phyloP scores from a whole-genome alignment of 2,888 invertebrate genomes.

The Drosophila diplacantha region DNA sequence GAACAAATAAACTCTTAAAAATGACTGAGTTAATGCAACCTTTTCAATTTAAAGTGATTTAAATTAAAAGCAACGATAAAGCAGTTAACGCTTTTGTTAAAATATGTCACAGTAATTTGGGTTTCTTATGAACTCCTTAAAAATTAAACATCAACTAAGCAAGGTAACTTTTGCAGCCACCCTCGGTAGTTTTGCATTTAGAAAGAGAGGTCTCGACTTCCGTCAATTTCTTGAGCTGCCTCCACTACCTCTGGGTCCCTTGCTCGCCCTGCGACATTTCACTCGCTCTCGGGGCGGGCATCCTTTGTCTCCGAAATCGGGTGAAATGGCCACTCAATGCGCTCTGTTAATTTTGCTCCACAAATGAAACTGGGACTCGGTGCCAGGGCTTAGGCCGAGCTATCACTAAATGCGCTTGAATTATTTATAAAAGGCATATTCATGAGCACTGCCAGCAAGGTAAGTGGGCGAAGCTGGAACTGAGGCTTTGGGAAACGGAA shows the following conservation, averaged over 20 bases:
- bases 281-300: constrained; percentile 20
- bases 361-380: constrained; percentile 48
- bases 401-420: constrained; percentile 65
- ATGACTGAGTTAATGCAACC: not conserved
- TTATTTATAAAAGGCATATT: constrained; percentile 71
- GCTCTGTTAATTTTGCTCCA: constrained; percentile 69
- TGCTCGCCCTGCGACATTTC: constrained; percentile 56
- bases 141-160: not conserved
- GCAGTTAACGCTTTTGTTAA: too few relatives aligned
- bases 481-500: constrained; percentile 52
- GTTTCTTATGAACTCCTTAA: not conserved
- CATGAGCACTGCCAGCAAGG: constrained; percentile 52
- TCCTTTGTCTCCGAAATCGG: constrained; percentile 30
- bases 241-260: constrained; percentile 7
- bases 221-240: constrained; percentile 39
- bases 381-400: constrained; percentile 52
- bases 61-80: too few relatives aligned
- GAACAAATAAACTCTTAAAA: not conserved
- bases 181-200: constrained; percentile 56
- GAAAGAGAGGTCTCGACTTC: constrained; percentile 53
- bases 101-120: too few relatives aligned
- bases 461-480: constrained; percentile 29
- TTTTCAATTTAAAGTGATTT: too few relatives aligned
- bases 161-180: not conserved
- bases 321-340: constrained; percentile 57